Evolutionary conservation across 1,140 invertebrate species (phyloP).

Genomic region (Meloidogyne hapla): DNA sequence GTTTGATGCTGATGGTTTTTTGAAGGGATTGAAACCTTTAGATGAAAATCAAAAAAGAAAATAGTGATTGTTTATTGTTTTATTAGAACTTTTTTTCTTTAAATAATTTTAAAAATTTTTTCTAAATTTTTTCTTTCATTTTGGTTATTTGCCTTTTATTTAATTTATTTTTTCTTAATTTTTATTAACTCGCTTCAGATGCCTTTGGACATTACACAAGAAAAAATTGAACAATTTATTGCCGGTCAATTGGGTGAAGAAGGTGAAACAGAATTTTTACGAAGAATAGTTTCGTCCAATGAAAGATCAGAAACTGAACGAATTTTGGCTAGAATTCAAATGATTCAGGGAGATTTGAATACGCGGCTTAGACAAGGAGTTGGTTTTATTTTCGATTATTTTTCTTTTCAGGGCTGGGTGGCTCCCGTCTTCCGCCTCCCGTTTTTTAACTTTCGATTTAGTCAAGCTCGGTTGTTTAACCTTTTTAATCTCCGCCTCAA

Average conservation of each 20-base stretch:
- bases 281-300: conserved; percentile 43
- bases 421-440: no score
- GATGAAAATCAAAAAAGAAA: neutral
- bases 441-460: no score
- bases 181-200: neutral
- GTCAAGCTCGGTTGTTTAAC: no score
- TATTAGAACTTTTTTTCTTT: neutral
- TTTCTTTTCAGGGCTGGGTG: neutral
- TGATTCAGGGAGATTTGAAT: conserved; percentile 48
- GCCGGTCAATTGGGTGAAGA: conserved; percentile 58
- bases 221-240: conserved; percentile 56
- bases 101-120: neutral
- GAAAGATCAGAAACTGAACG: conserved; percentile 41
- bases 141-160: neutral
- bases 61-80: neutral
- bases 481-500: no score
- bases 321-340: conserved; percentile 38
- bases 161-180: neutral
- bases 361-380: conserved; percentile 48
- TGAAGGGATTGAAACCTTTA: neutral
- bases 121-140: neutral
- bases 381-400: conserved; percentile 4
- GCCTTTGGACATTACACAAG: conserved; percentile 18
- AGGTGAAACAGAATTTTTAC: conserved; percentile 56
- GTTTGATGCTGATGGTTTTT: neutral